Percentiles rank a stretch among this genome's conserved stretches.
Evolutionary conservation across 2,113 vertebrate species (phyloP).

Genomic region (Cyanoderma ruficeps): DNA sequence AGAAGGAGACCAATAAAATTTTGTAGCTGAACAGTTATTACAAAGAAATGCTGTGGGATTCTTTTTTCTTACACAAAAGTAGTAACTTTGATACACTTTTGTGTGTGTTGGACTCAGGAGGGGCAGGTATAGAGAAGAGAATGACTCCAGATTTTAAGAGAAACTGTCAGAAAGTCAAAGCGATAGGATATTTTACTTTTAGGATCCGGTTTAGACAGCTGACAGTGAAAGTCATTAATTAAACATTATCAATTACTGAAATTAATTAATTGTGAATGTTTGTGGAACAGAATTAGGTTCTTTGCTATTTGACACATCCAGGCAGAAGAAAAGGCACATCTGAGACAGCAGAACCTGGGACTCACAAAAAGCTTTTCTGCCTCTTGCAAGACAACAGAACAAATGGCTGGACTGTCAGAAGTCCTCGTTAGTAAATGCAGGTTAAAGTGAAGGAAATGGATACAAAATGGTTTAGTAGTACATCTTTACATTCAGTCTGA

Average conservation of each 20-base stretch:
- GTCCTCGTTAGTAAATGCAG: neutral
- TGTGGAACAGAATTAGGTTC: neutral
- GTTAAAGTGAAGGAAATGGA: neutral
- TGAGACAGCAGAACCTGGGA: neutral
- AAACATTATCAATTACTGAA: neutral
- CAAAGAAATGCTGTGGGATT: slow-evolving; percentile 85
- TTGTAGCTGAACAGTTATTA: slow-evolving; percentile 99
- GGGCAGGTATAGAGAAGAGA: neutral
- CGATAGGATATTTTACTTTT: neutral
- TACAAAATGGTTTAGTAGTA: neutral
- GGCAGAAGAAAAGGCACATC: neutral
- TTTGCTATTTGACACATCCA: neutral
- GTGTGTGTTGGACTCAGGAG: neutral
- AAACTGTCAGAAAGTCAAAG: neutral
- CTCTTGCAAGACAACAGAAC: neutral
- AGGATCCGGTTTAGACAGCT: neutral
- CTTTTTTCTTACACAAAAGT: slow-evolving; percentile 69
- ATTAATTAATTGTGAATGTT: neutral
- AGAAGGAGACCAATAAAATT: slow-evolving; percentile 94
- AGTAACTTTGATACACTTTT: slow-evolving; percentile 53
- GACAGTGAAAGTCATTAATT: neutral
- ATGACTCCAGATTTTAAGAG: neutral
- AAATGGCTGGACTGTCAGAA: neutral
- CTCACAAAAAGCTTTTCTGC: neutral
- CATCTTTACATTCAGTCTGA: neutral